A percentile compares a stretch with the other conserved stretches of the same genome.
Evolutionary conservation across 2,888 invertebrate genomes (phyloP).

Genomic region (Portevinia maculata): DNA sequence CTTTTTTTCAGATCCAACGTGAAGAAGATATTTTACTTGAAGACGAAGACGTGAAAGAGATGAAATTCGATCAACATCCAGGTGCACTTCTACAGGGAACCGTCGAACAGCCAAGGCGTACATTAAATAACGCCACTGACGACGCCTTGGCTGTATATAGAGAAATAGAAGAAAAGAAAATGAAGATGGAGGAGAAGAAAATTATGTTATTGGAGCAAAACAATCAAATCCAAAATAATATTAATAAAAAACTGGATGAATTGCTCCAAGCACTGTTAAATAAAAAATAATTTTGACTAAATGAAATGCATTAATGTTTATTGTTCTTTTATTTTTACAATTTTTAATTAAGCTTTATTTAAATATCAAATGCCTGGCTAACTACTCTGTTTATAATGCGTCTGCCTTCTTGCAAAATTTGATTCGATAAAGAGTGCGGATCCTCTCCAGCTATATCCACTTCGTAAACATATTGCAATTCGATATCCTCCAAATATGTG

Average conservation of each 20-base stretch:
- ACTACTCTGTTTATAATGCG: background rate
- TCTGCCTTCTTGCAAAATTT: constrained; percentile 12
- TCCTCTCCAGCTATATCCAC: background rate
- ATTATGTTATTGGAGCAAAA: background rate
- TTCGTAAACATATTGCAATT: background rate
- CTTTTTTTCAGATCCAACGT: too few species aligned
- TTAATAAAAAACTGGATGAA: too few species aligned
- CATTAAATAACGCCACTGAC: background rate
- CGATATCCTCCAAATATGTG: constrained; percentile 3
- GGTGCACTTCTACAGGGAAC: background rate
- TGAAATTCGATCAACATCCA: background rate
- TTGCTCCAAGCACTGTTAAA: too few species aligned
- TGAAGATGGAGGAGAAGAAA: too few species aligned
- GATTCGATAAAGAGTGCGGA: background rate
- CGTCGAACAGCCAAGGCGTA: background rate
- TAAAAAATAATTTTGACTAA: too few species aligned
- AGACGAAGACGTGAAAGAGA: background rate
- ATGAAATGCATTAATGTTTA: too few species aligned
- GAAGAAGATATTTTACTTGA: too few species aligned
- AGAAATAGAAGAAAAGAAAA: too few species aligned
- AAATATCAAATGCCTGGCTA: too few species aligned
- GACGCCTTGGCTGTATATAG: too few species aligned
- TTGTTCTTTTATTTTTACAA: too few species aligned
- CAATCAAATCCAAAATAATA: background rate
- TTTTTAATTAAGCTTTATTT: too few species aligned